These are phyloP conservation scores for Microctonus brassicae DNA, from an alignment of 2,888 invertebrate species.

Conservation along the genomic window DNA sequence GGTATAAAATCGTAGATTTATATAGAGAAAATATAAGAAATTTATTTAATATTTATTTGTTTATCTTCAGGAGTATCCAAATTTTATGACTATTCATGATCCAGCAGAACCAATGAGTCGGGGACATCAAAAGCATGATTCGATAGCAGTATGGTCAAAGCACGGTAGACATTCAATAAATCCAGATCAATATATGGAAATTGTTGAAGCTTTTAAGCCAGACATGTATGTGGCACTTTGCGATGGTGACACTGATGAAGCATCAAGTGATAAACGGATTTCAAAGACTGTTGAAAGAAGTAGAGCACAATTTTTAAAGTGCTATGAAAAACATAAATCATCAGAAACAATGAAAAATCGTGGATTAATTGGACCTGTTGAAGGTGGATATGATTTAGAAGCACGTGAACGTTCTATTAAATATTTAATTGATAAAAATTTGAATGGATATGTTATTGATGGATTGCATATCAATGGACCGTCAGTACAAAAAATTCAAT, in stretches of 20 bases:
- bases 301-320: constrained; percentile 76
- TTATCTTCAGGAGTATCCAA: constrained; percentile 71
- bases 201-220: constrained; percentile 83
- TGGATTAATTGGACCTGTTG: constrained; percentile 77
- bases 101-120: constrained; percentile 76
- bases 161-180: constrained; percentile 80
- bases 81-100: constrained; percentile 78
- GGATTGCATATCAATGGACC: constrained; percentile 85
- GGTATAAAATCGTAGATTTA: constrained; percentile 46
- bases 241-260: constrained; percentile 80
- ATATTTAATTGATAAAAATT: constrained; percentile 72
- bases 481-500: constrained; percentile 71
- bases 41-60: no score
- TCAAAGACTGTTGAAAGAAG: constrained; percentile 81
- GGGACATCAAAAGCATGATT: constrained; percentile 80
- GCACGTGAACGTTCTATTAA: constrained; percentile 78
- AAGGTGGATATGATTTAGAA: constrained; percentile 80
- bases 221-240: constrained; percentile 86
- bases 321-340: constrained; percentile 76
- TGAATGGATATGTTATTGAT: constrained; percentile 84
- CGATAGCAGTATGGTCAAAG: constrained; percentile 84
- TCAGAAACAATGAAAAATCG: constrained; percentile 72
- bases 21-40: not conserved
- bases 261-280: constrained; percentile 79
- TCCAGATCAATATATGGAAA: constrained; percentile 81